Evolutionary conservation across 1,140 invertebrate species (phyloP), one percentile per base, ranked within the genome.

Genomic region (Heliconius hewitsoni): DNA sequence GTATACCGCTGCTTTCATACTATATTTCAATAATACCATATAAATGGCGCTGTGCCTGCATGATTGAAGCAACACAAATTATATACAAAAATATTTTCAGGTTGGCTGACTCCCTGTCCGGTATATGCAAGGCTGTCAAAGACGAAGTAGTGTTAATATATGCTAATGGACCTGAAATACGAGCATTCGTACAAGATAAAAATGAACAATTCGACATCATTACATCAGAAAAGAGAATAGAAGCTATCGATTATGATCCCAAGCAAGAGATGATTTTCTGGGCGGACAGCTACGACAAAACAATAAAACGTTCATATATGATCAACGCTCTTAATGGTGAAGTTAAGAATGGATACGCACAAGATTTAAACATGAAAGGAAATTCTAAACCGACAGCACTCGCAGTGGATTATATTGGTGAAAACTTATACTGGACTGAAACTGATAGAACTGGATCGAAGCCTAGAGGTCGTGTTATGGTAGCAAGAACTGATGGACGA

Each of bases 371-470:
- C 82, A 97, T 97, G 94, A 97, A 97, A 94, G 96, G 96, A 11
- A 96, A 97, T 79, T 96, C 96, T 0, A 98, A 97, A 89, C 98
- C 98, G 1, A 98, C 97, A 0, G 97, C 97, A 11, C 90, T 99
- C 0, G 97, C 98, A 1, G 96, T 99, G 0, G 98, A 99, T 91
- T 99, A 98, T 97, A 95, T 99, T 19, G 97, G 96, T 8, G 97
- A 97, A 73, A 99, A 99, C 94, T 94, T 99, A 0, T 99, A 99
- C 89, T 99, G 98, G 98, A 98, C 98, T 0, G 98, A 99, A 90
- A 96, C 97, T 0, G 98, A 98, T 85, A 89, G 96, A 27, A 96
- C 96, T 1, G 96, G 97, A 0, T 96, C 96, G 0, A 97, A 97
- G 87, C 96, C 96, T 0, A 95, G 96, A 60, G 97, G 98, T 18